Base-by-base conservation (phyloP, 2,113 vertebrate genomes). In the Grammomys surdaster region DNA sequence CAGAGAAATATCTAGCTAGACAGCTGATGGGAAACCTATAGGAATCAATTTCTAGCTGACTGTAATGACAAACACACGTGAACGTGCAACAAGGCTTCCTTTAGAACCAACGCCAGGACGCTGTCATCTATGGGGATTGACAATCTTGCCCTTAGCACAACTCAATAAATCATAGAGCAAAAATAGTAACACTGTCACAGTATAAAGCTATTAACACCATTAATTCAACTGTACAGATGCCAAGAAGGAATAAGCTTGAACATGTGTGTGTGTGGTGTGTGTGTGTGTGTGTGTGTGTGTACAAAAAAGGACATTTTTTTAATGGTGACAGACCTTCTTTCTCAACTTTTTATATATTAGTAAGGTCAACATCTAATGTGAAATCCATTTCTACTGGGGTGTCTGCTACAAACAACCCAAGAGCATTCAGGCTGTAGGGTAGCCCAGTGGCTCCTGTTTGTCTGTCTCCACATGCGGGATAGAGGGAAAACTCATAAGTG, bases 1-100 rank as follows among this genome's bases (percentile, higher is more conserved):
- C 43, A 63, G 65, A 31, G 40, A 90, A 87, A 89, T 92, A 76
- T 72, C 81, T 73, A 82, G 46, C 46, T 78, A 86, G 90, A 95
- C 84, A 82, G 43, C 54, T 89, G 58, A 92, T 70, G 36, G 40
- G 46, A 96, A 98, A 75, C 73, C 93, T 89, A 87, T 92, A 93
- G 89, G 93, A 92, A 96, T 97, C 89, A 96, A 87, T 48, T 80
- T 91, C 82, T 75, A 82, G 56, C 43, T 70, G 87, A 43, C 31
- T 63, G 56, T 82, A 82, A 78, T 80, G 51, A 91, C 78, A 93
- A 89, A 95, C 0, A 0, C 69, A 95, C 85, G 46, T 19, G 33
- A 90, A 93, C 48, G 69, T 10, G 28, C 4, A 65, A 40, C 77
- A 76, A 93, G 81, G 63, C 4, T n/a, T 65, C 43, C 43, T 43